Conservation (phyloP, 1,140 invertebrate genomes). For the Rhyacophila brunnea region DNA sequence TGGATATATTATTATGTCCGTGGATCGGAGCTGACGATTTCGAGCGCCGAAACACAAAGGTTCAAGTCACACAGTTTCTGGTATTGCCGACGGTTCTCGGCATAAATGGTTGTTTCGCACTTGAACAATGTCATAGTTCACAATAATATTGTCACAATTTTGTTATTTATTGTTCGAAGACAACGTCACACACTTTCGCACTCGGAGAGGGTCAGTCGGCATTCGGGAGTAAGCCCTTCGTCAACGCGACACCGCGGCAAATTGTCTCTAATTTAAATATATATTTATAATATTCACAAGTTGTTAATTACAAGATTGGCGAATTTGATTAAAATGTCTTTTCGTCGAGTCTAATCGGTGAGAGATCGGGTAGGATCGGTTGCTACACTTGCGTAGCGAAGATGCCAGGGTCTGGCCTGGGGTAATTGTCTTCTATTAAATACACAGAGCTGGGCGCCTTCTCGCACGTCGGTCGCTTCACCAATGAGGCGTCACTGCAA, state of each 20-base stretch:
- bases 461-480: constrained; percentile 51
- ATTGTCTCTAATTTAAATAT: constrained; percentile 10
- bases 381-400: constrained; percentile 56
- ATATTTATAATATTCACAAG: constrained; percentile 14
- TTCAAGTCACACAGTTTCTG: too few species aligned
- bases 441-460: constrained; percentile 40
- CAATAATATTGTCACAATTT: too few species aligned
- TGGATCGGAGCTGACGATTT: too few species aligned
- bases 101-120: too few species aligned
- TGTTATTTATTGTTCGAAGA: too few species aligned
- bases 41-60: too few species aligned
- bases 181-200: too few species aligned
- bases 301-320: constrained; percentile 18
- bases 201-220: too few species aligned
- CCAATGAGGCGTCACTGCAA: constrained; percentile 54
- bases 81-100: too few species aligned
- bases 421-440: constrained; percentile 53
- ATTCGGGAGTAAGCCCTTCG: constrained; percentile 6
- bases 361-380: constrained; percentile 32
- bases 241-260: constrained; percentile 16
- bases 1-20: too few species aligned
- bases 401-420: constrained; percentile 46
- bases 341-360: constrained; percentile 35
- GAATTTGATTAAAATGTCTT: constrained; percentile 23
- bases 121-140: too few species aligned